Evolutionary conservation across 2,888 invertebrate genomes (phyloP).

Genomic region (Chymomyza caudatula): DNA sequence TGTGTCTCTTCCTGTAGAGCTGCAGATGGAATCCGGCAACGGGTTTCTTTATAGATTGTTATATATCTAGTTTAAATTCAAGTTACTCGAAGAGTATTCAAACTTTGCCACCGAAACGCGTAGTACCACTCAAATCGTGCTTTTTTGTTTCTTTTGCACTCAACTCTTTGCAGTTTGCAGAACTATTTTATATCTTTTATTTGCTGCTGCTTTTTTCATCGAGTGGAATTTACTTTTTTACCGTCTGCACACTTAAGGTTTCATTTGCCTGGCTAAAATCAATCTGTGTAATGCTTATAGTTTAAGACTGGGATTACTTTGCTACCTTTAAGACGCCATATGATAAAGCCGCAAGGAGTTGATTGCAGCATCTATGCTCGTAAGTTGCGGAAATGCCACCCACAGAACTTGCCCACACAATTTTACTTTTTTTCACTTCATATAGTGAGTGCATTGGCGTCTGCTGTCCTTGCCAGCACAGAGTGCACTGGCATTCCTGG

Average conservation of each 20-base stretch:
- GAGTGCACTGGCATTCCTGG: conserved; percentile 7
- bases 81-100: background rate
- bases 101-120: no score
- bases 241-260: background rate
- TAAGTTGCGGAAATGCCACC: background rate
- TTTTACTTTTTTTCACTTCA: background rate
- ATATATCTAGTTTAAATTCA: background rate
- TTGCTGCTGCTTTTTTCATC: background rate
- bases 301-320: background rate
- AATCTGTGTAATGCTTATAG: background rate
- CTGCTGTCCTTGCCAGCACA: conserved; percentile 58
- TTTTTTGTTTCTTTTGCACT: background rate
- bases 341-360: conserved; percentile 29
- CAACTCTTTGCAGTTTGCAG: background rate
- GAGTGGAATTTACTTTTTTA: background rate
- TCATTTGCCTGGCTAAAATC: background rate
- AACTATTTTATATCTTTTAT: background rate
- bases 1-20: no score
- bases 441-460: conserved; percentile 69
- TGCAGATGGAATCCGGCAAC: no score
- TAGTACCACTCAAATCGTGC: background rate
- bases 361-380: conserved; percentile 12
- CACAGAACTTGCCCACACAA: background rate
- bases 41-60: no score
- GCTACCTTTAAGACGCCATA: background rate